A percentile compares a stretch with the other conserved stretches of the same genome.
These are phyloP conservation scores for Aegotheles bennettii DNA, from an alignment of 2,113 vertebrate species.

Conservation along the genomic window DNA sequence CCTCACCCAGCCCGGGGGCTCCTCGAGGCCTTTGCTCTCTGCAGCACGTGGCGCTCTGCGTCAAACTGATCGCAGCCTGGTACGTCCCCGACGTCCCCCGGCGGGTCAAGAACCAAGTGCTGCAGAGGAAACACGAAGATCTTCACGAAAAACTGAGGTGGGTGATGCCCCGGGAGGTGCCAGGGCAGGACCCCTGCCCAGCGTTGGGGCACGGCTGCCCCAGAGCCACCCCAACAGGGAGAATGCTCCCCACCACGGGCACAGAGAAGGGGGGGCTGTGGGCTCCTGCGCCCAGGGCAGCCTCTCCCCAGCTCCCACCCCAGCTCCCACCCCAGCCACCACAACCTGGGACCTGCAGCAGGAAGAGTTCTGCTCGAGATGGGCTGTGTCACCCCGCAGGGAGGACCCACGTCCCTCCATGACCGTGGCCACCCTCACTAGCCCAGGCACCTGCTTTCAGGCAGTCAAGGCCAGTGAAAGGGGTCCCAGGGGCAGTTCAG, in stretches of 20 bases:
- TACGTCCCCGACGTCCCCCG: slow-evolving; percentile 83
- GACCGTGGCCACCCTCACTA: rapidly evolving
- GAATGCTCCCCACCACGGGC: too few relatives aligned
- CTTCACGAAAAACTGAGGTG: slow-evolving; percentile 73
- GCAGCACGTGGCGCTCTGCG: slow-evolving; percentile 87
- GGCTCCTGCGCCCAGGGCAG: background rate
- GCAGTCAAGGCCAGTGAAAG: background rate
- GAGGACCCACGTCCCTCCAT: rapidly evolving
- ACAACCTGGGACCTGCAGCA: background rate
- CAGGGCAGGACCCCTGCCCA: too few relatives aligned
- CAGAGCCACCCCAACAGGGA: too few relatives aligned
- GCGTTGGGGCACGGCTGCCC: too few relatives aligned
- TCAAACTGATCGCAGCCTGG: slow-evolving; percentile 88
- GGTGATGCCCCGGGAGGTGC: background rate
- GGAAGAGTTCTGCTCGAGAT: background rate
- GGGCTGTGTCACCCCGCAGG: rapidly evolving
- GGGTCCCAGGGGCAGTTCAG: background rate
- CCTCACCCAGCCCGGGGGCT: too few relatives aligned
- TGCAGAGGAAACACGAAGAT: slow-evolving; percentile 68
- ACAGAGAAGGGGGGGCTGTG: background rate
- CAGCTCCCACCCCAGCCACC: background rate
- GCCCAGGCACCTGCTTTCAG: background rate
- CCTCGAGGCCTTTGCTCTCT: background rate
- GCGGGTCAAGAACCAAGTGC: slow-evolving; percentile 74
- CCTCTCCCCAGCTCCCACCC: background rate